Percentiles rank a stretch among this genome's conserved stretches.
These are phyloP conservation scores for Notocelia uddmanniana DNA, from an alignment of 2,888 invertebrate species.

Conservation along the genomic window DNA sequence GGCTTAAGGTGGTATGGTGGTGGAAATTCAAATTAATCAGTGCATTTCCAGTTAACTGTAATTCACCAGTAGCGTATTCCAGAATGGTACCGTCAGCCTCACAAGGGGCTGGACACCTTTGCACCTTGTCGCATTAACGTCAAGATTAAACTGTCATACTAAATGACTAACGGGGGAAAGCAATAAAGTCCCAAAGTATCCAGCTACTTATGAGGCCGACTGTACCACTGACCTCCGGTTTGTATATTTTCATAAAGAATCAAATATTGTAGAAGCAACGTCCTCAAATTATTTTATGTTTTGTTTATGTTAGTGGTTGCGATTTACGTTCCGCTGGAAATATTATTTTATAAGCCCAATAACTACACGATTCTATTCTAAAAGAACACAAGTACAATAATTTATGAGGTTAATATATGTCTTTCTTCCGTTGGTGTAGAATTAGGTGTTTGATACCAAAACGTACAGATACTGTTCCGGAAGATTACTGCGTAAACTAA, in stretches of 20 bases:
- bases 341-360: constrained; percentile 8
- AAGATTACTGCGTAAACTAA: neutral
- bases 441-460: neutral
- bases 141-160: too few species aligned
- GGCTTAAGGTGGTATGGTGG: too few species aligned
- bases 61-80: too few species aligned
- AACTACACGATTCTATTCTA: neutral
- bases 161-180: too few species aligned
- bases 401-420: neutral
- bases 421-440: neutral
- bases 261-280: constrained; percentile 24
- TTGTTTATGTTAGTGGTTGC: constrained; percentile 24
- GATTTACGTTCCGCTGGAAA: constrained; percentile 5
- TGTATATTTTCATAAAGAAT: constrained; percentile 20
- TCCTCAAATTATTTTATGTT: constrained; percentile 16
- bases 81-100: too few species aligned
- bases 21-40: too few species aligned
- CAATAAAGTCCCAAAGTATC: too few species aligned
- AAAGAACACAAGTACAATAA: neutral
- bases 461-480: neutral
- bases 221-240: neutral
- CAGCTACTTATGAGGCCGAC: too few species aligned
- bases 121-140: too few species aligned
- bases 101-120: too few species aligned
- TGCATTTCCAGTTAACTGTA: too few species aligned